Conservation (phyloP, 37 sponge, comb jelly and placozoan species). For the Ianthella basta region DNA sequence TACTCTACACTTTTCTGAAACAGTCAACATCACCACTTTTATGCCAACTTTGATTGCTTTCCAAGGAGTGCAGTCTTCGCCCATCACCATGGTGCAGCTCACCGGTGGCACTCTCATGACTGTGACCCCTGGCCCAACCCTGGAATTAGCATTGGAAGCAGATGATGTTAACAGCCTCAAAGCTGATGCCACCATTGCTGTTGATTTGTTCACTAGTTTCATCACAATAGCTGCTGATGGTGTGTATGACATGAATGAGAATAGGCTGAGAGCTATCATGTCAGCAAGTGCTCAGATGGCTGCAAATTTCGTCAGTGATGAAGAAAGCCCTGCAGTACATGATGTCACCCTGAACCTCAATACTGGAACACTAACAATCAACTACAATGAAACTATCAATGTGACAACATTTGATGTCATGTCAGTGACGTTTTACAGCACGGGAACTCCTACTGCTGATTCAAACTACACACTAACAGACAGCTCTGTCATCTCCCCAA, state of each 20-base stretch:
- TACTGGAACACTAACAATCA: slow-evolving; percentile 60
- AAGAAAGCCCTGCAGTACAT: slow-evolving; percentile 45
- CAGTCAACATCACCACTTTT: slow-evolving; percentile 71
- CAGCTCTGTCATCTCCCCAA: slow-evolving; percentile 59
- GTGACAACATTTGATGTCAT: slow-evolving; percentile 54
- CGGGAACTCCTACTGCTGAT: slow-evolving; percentile 1
- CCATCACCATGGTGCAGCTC: slow-evolving; percentile 50
- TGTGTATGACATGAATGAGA: slow-evolving; percentile 84
- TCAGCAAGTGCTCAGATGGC: slow-evolving; percentile 59
- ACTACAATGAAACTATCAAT: slow-evolving; percentile 88
- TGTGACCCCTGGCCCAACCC: slow-evolving; percentile 14
- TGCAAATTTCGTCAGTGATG: slow-evolving; percentile 61
- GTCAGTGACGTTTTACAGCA: slow-evolving; percentile 34
- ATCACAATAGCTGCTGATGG: slow-evolving; percentile 78
- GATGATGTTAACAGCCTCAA: slow-evolving; percentile 68
- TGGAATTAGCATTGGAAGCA: slow-evolving; percentile 48
- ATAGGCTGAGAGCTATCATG: slow-evolving; percentile 70
- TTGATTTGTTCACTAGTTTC: slow-evolving; percentile 57
- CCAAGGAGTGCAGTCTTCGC: slow-evolving; percentile 34
- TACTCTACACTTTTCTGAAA: slow-evolving; percentile 81
- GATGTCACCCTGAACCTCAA: slow-evolving; percentile 73
- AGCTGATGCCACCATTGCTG: slow-evolving; percentile 40
- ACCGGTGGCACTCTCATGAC: slow-evolving; percentile 59
- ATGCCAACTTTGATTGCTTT: slow-evolving; percentile 60
- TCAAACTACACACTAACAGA: slow-evolving; percentile 59